Percentiles rank a stretch among this genome's conserved stretches.
Conservation (phyloP, 2,888 invertebrate genomes). For the Drosophila longiperda region DNA sequence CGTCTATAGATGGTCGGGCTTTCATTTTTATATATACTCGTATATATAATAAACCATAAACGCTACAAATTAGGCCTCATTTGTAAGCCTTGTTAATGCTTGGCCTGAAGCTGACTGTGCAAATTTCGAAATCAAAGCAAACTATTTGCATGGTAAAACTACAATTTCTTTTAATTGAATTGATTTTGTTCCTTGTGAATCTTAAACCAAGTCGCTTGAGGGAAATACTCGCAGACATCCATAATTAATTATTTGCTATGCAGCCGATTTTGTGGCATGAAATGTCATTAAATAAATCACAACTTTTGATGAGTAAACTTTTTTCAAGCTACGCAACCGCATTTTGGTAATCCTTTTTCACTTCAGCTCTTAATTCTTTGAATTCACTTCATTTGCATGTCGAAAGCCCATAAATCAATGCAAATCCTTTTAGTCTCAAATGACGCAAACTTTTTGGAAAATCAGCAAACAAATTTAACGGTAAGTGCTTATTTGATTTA, state of each 20-base stretch:
- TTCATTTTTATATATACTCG: constrained; percentile 8
- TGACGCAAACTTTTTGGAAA: constrained; percentile 27
- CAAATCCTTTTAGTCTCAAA: constrained; percentile 25
- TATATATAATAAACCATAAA: neutral
- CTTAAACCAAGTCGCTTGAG: constrained; percentile 39
- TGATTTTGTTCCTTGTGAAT: constrained; percentile 11
- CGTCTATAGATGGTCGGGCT: constrained; percentile 3
- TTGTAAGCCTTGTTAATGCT: neutral
- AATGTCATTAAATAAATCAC: constrained; percentile 19
- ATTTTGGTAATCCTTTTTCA: neutral
- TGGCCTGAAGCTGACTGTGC: neutral
- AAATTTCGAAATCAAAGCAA: neutral
- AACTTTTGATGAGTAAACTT: constrained; percentile 3
- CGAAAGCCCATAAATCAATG: constrained; percentile 30
- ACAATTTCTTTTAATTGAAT: constrained; percentile 11
- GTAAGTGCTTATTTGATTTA: neutral
- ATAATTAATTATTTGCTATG: neutral
- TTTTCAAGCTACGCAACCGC: neutral
- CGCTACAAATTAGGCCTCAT: constrained; percentile 5
- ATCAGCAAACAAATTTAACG: constrained; percentile 8
- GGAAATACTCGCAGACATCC: constrained; percentile 11
- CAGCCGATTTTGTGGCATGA: neutral
- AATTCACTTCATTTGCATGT: constrained; percentile 35
- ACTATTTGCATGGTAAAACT: neutral
- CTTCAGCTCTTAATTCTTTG: neutral